phyloP scores from a whole-genome alignment of 1,140 invertebrate genomes.

The Bombus consobrinus region DNA sequence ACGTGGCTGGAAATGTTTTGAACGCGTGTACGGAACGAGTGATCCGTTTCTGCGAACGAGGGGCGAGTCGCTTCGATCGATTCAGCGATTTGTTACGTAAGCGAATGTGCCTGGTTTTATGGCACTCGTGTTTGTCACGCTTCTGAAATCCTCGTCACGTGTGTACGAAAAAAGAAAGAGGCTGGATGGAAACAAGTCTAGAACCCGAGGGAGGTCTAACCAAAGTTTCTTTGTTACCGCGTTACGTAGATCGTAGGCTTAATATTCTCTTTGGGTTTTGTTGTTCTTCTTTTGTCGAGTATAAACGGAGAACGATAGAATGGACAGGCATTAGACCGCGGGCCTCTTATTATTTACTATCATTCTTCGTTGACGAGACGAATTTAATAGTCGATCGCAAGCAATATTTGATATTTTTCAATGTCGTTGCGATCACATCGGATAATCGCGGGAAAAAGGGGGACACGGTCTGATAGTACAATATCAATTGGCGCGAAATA shows the following conservation, averaged over 20 bases:
- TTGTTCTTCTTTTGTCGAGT: not conserved
- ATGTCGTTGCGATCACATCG: not conserved
- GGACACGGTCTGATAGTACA: not conserved
- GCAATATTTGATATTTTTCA: conserved; percentile 37
- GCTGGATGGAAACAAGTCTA: not conserved
- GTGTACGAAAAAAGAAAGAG: conserved; percentile 28
- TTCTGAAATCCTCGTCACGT: conserved; percentile 58
- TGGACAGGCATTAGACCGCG: too few relatives aligned
- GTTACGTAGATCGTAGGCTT: not conserved
- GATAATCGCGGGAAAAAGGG: not conserved
- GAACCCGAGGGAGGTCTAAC: not conserved
- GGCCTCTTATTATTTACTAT: conserved; percentile 16
- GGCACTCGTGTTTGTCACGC: conserved; percentile 49
- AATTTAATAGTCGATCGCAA: conserved; percentile 18
- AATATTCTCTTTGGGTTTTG: not conserved
- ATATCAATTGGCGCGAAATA: conserved; percentile 58
- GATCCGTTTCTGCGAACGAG: not conserved
- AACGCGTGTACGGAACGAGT: conserved; percentile 30
- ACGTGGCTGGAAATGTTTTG: conserved; percentile 71
- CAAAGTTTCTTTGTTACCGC: not conserved
- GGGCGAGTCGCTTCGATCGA: conserved; percentile 41
- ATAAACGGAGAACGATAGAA: not conserved
- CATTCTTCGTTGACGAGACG: not conserved
- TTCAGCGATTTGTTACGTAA: conserved; percentile 63
- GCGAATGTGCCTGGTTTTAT: conserved; percentile 43